phyloP scores from a whole-genome alignment of 53 echinoderm and acorn worm genomes.

The Holothuria leucospilota region DNA sequence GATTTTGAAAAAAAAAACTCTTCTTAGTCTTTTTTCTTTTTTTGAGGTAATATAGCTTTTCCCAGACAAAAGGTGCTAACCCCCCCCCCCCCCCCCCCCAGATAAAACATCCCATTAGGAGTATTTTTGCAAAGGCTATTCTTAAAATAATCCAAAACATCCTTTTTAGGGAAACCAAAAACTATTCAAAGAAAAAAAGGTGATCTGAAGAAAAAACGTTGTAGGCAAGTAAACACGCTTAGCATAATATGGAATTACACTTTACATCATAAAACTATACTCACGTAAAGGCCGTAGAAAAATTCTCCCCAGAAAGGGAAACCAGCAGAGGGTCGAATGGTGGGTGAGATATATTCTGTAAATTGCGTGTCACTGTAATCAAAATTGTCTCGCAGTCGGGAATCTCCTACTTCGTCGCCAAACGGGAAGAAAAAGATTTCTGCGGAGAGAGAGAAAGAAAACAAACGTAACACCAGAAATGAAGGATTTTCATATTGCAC shows the following conservation, averaged over 20 bases:
- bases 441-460: neutral
- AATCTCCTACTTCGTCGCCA: constrained; percentile 51
- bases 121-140: no score
- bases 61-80: no score
- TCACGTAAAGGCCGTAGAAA: constrained; percentile 60
- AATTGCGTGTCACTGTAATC: constrained; percentile 21
- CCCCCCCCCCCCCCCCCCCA: no score
- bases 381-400: constrained; percentile 9
- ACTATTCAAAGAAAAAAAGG: no score
- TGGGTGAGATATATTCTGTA: constrained; percentile 54
- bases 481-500: neutral
- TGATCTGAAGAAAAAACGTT: no score
- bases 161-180: no score
- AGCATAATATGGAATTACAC: neutral
- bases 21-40: no score
- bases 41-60: no score
- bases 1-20: no score
- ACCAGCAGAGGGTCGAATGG: constrained; percentile 48
- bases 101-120: no score
- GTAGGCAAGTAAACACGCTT: no score
- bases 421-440: constrained; percentile 57
- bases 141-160: no score
- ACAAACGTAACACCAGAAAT: neutral
- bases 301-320: constrained; percentile 72
- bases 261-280: neutral